A percentile compares a stretch with the other conserved stretches of the same genome.
phyloP scores from a whole-genome alignment of 2,113 vertebrate genomes.

The Climacteris rufus region DNA sequence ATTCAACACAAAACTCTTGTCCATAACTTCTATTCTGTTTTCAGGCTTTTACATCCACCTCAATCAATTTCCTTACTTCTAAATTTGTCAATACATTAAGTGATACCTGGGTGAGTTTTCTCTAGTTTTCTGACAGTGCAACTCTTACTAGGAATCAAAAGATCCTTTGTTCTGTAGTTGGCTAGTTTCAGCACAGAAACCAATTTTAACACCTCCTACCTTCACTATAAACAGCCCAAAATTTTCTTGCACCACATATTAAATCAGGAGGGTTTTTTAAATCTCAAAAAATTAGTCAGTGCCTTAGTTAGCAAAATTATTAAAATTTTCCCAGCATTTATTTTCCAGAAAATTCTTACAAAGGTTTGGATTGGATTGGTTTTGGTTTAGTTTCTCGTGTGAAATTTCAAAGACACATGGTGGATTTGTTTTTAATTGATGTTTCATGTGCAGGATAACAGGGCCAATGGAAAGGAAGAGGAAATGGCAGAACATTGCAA shows the following conservation, averaged over 20 bases:
- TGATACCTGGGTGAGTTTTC: background rate
- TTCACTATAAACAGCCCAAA: background rate
- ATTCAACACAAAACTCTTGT: background rate
- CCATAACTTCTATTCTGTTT: background rate
- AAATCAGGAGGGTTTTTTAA: background rate
- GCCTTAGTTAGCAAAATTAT: background rate
- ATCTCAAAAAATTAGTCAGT: background rate
- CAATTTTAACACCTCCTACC: constrained; percentile 6
- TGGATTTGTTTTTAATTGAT: background rate
- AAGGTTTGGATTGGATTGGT: background rate
- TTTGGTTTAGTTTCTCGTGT: background rate
- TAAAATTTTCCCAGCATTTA: background rate
- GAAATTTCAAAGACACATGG: background rate
- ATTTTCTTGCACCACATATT: background rate
- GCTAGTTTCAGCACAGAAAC: background rate
- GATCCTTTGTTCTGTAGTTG: background rate
- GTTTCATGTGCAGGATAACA: background rate
- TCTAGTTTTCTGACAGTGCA: background rate
- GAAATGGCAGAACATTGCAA: background rate
- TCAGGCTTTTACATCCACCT: background rate
- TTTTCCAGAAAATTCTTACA: background rate
- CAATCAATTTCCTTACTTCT: background rate
- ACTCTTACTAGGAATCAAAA: background rate
- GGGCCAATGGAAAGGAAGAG: background rate
- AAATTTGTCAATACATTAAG: background rate